Base-by-base conservation (phyloP, 2,888 invertebrate species). In the Petrolisthes manimaculis region DNA sequence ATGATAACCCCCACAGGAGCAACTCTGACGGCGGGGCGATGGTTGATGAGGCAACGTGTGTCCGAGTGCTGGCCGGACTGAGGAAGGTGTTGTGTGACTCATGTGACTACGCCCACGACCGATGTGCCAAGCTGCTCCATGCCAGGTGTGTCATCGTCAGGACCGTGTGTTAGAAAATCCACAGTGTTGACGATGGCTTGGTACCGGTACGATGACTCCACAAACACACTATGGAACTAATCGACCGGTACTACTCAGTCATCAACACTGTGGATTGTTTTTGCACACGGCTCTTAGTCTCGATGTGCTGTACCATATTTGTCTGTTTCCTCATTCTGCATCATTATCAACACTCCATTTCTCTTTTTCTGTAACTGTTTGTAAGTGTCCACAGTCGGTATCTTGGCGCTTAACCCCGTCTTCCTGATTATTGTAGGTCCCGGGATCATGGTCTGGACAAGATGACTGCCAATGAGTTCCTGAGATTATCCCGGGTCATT, bases 91-190 rank as follows among this genome's bases (percentile, higher is more conserved):
- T 98, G 81, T 94, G 95, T 74, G 95, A 96, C n/a, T 95, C 98
- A 77, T 97, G 97, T 93, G 97, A 98, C 93, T 97, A 96, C 93
- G 97, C 97, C 92, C 97, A 98, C 93, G 98, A 99, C 93, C 94
- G 98, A 91, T 96, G 97, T 93, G 97, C 97, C 88, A 97, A 97
- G 93, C 94, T 98, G 86, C 95, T 98, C 88, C 96, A 96, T 80
- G 96, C 96, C 5, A 91, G 91, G 86, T 87, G 55, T 37, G 77
- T 14, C 14, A n/a, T 77, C 14, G 6, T 55, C 21, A n/a, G 9
- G 2, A 69, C 53, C 8, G n/a, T 55, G 21, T 9, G 18, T 53
- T 78, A 24, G 37, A 37, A 37, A 1, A 37, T 37, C 37, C 37
- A 2, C 2, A 2, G 37, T 37, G 37, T 37, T 37, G 37, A 37